Conservation (phyloP, 2,888 invertebrate species). For the Watsonalla cultraria region DNA sequence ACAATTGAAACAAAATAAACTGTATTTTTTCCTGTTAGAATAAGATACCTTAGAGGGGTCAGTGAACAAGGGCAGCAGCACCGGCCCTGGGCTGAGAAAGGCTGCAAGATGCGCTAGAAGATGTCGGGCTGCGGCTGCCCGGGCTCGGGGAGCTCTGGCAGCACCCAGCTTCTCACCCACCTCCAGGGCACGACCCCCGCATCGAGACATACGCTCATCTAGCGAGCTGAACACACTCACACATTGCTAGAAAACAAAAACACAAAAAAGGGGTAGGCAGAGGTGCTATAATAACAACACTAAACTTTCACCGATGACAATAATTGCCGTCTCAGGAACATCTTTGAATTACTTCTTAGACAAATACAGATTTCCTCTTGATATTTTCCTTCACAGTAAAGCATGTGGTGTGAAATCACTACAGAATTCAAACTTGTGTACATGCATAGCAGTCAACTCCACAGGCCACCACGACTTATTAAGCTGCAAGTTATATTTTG, state of each 20-base stretch:
- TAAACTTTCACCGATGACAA: not conserved
- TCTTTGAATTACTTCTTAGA: too few relatives aligned
- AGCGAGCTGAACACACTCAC: conserved; percentile 93
- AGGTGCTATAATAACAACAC: not conserved
- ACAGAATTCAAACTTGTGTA: too few relatives aligned
- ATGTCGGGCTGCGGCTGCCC: conserved; percentile 96
- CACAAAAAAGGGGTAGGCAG: not conserved
- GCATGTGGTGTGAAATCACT: too few relatives aligned
- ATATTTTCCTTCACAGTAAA: too few relatives aligned
- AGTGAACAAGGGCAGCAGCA: conserved; percentile 91
- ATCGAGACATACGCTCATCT: conserved; percentile 97
- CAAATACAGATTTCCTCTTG: too few relatives aligned
- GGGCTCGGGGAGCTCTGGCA: conserved; percentile 94
- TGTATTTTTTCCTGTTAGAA: too few relatives aligned
- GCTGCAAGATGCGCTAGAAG: conserved; percentile 94
- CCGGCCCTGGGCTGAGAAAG: conserved; percentile 91
- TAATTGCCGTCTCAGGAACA: too few relatives aligned
- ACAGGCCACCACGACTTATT: too few relatives aligned
- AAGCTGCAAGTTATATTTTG: too few relatives aligned
- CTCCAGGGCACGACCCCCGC: conserved; percentile 98
- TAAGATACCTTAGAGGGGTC: conserved; percentile 85
- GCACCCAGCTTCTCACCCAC: conserved; percentile 99
- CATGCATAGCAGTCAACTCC: too few relatives aligned
- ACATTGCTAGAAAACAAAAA: conserved; percentile 79
- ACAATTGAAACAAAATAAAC: too few relatives aligned